Evolutionary conservation across 2,113 vertebrate species (phyloP).

Genomic region (Protobothrops mucrosquamatus): DNA sequence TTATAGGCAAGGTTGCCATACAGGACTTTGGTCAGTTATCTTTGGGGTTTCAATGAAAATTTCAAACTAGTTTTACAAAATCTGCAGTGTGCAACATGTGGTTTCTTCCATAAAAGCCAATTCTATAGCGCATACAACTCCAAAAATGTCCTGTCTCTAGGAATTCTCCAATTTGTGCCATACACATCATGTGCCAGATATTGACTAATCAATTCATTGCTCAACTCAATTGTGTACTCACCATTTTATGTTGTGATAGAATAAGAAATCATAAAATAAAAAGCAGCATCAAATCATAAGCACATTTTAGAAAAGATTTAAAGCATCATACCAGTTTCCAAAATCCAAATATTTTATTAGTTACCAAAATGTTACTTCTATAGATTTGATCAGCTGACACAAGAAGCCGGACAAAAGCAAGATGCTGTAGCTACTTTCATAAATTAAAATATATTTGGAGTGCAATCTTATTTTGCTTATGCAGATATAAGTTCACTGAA

Average conservation of each 20-base stretch:
- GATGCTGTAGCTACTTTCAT: background rate
- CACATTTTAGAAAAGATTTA: background rate
- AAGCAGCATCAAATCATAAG: background rate
- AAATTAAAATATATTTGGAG: background rate
- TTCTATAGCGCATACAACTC: background rate
- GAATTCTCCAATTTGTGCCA: background rate
- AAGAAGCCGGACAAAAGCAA: background rate
- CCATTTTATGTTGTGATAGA: background rate
- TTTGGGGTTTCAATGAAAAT: background rate
- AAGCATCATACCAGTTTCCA: background rate
- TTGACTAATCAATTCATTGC: background rate
- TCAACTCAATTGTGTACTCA: background rate
- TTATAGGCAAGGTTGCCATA: background rate
- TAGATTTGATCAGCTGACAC: background rate
- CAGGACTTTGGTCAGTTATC: background rate
- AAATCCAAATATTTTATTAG: constrained; percentile 15
- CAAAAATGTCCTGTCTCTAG: background rate
- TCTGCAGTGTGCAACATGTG: background rate
- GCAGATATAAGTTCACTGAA: background rate
- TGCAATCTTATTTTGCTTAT: background rate
- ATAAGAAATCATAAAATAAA: background rate
- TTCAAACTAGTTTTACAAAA: background rate
- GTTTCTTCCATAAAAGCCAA: background rate
- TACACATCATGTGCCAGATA: background rate
- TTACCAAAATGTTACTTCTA: background rate